phyloP scores from a whole-genome alignment of 2,888 invertebrate species.

The Emmelina monodactyla region DNA sequence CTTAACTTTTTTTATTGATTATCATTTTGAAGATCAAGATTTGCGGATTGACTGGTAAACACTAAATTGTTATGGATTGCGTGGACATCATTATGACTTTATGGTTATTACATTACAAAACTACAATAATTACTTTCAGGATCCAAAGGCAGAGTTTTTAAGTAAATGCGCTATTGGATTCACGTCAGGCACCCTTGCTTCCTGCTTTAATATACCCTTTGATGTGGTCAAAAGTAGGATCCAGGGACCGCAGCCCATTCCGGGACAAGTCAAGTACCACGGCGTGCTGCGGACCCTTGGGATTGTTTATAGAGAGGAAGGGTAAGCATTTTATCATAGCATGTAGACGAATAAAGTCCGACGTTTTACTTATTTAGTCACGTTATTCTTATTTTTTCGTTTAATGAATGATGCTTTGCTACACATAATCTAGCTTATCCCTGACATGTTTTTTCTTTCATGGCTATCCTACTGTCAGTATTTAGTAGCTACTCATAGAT shows the following conservation, averaged over 20 bases:
- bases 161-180: slow-evolving; percentile 86
- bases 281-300: slow-evolving; percentile 76
- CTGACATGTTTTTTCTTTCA: too few species aligned
- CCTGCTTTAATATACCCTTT: slow-evolving; percentile 91
- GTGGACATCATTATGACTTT: too few species aligned
- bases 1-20: too few species aligned
- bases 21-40: too few species aligned
- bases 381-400: slow-evolving; percentile 1
- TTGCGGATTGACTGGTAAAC: too few species aligned
- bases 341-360: too few species aligned
- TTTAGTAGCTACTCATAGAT: too few species aligned
- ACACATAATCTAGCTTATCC: too few species aligned
- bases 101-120: not conserved
- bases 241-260: slow-evolving; percentile 86
- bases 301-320: slow-evolving; percentile 86
- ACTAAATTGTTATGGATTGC: too few species aligned
- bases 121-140: slow-evolving; percentile 47
- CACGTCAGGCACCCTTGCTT: slow-evolving; percentile 85
- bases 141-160: slow-evolving; percentile 73
- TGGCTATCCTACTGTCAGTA: too few species aligned
- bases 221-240: slow-evolving; percentile 96
- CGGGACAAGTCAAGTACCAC: slow-evolving; percentile 78
- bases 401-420: too few species aligned
- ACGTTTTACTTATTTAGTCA: not conserved
- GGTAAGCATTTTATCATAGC: too few species aligned